These are phyloP conservation scores for Parus major DNA, from an alignment of 2,113 vertebrate species.

Conservation along the genomic window DNA sequence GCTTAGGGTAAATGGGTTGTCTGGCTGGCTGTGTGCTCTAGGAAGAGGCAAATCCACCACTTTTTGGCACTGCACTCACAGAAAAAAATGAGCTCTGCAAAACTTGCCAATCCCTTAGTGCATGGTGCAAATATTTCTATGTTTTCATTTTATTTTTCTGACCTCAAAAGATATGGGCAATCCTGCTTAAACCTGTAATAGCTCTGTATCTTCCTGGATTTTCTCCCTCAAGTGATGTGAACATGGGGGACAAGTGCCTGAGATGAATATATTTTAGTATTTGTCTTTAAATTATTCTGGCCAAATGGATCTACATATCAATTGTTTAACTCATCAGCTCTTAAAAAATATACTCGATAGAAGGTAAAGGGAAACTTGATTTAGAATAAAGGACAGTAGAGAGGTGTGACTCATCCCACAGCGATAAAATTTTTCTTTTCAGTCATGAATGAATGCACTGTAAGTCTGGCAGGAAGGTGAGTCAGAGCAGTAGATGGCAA, in stretches of 20 bases:
- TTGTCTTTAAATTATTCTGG: background rate
- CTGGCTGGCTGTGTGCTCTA: background rate
- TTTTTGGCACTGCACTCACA: background rate
- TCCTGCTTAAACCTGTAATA: background rate
- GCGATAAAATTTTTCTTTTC: background rate
- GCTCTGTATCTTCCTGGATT: background rate
- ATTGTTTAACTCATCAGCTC: background rate
- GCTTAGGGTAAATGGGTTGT: background rate
- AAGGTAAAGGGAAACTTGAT: background rate
- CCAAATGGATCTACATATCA: background rate
- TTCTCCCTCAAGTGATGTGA: background rate
- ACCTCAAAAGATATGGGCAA: background rate
- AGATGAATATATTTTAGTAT: background rate
- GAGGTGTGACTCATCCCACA: background rate
- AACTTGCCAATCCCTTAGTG: background rate
- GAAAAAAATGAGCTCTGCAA: background rate
- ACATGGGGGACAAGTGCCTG: background rate
- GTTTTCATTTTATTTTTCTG: background rate
- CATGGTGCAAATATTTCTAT: background rate
- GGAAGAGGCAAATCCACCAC: background rate
- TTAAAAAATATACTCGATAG: background rate
- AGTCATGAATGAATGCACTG: background rate
- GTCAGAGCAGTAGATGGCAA: background rate
- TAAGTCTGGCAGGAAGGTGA: background rate
- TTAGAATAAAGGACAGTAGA: background rate